These are phyloP conservation scores for Drosophila demipolita DNA, from an alignment of 2,888 invertebrate genomes.

Conservation along the genomic window DNA sequence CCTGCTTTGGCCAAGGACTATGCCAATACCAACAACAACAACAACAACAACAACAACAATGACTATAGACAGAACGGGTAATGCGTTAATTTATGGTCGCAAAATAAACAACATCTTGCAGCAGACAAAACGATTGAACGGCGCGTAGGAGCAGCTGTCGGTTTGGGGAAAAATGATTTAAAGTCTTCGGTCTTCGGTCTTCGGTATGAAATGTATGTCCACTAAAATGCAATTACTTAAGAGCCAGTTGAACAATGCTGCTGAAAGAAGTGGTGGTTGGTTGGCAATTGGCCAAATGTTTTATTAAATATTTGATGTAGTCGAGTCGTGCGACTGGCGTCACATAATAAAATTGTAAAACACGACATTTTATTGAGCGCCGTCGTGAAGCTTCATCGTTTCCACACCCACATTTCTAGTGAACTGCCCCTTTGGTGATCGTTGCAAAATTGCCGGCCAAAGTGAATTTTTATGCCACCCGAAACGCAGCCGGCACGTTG, in stretches of 20 bases:
- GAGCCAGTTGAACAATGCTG: constrained; percentile 42
- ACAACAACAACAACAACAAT: constrained; percentile 6
- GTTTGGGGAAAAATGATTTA: constrained; percentile 64
- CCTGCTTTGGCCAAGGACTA: constrained; percentile 58
- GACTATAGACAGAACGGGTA: constrained; percentile 38
- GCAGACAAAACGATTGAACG: constrained; percentile 32
- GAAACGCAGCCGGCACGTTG: constrained; percentile 57
- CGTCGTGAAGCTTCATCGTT: constrained; percentile 1
- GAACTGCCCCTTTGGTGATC: constrained; percentile 33
- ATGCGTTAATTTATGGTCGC: constrained; percentile 78
- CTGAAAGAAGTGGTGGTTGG: background rate
- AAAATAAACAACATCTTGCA: constrained; percentile 66
- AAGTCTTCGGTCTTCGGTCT: constrained; percentile 33
- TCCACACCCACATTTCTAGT: constrained; percentile 33
- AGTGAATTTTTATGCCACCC: constrained; percentile 79
- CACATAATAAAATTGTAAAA: constrained; percentile 83
- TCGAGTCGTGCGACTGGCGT: constrained; percentile 56
- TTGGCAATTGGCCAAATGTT: constrained; percentile 37
- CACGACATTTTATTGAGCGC: constrained; percentile 77
- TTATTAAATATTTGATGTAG: constrained; percentile 68
- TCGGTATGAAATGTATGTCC: constrained; percentile 66
- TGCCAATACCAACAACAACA: constrained; percentile 29
- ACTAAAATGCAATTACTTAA: constrained; percentile 80
- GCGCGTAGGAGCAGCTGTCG: background rate
- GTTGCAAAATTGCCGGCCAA: constrained; percentile 42